Evolutionary conservation across 2,797 vertebrate species (phyloP).

Genomic region (Malurus leucopterus): DNA sequence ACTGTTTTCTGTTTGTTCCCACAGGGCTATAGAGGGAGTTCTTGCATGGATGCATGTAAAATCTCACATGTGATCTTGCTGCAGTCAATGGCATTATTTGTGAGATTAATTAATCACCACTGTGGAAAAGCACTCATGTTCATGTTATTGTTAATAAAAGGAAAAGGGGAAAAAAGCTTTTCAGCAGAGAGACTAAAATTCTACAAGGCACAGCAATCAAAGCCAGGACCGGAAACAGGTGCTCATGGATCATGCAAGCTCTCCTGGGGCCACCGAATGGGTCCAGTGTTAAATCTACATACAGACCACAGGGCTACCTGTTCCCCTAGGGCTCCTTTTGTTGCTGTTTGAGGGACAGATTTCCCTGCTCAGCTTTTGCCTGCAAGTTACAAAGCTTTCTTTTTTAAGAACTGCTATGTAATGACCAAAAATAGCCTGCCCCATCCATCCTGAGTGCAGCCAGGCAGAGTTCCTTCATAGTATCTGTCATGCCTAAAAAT

Average conservation of each 20-base stretch:
- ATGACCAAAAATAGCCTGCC: slow-evolving; percentile 35
- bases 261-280: not conserved
- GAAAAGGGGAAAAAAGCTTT: not conserved
- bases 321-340: not conserved
- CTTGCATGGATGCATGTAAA: not conserved
- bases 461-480: slow-evolving; percentile 29
- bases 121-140: not conserved
- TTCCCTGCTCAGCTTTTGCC: not conserved
- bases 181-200: not conserved
- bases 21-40: not conserved
- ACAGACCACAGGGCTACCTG: not conserved
- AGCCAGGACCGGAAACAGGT: not conserved
- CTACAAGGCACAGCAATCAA: not conserved
- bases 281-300: not conserved
- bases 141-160: not conserved
- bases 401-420: slow-evolving; percentile 42
- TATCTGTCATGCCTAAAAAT: slow-evolving; percentile 62
- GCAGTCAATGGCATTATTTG: not conserved
- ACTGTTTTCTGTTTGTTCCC: not conserved
- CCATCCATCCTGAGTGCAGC: slow-evolving; percentile 31
- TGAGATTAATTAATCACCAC: not conserved
- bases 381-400: slow-evolving; percentile 11
- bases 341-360: not conserved
- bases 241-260: not conserved
- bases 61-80: not conserved